Percentiles rank a stretch among this genome's conserved stretches.
Conservation (phyloP, 2,888 invertebrate species). For the Clusia tigrina region DNA sequence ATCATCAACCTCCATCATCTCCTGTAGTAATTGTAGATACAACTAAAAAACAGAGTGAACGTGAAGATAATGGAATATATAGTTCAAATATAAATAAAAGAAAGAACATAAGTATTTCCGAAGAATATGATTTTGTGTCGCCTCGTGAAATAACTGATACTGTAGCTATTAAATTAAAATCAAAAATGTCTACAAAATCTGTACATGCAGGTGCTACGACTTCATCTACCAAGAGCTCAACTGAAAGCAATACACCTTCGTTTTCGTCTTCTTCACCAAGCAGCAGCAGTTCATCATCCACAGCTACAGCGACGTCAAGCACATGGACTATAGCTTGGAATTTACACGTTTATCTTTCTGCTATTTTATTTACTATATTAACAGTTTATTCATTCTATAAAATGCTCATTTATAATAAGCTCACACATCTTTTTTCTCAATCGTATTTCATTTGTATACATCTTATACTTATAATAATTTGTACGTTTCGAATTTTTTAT, state of each 20-base stretch:
- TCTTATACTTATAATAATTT: constrained; percentile 81
- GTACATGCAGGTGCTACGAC: constrained; percentile 52
- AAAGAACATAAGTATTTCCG: too few relatives aligned
- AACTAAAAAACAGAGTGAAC: constrained; percentile 32
- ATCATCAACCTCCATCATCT: constrained; percentile 55
- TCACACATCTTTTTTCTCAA: constrained; percentile 85
- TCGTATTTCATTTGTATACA: constrained; percentile 89
- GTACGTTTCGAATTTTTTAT: constrained; percentile 83
- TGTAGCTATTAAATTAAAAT: too few relatives aligned
- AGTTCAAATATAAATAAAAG: constrained; percentile 56
- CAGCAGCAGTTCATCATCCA: constrained; percentile 19
- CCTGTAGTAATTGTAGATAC: constrained; percentile 51
- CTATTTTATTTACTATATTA: constrained; percentile 82
- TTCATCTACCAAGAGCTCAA: constrained; percentile 51
- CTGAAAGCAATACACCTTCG: constrained; percentile 32
- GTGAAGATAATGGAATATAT: constrained; percentile 31
- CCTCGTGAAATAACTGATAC: too few relatives aligned
- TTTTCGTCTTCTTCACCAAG: constrained; percentile 18
- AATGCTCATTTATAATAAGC: constrained; percentile 84
- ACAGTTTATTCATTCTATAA: constrained; percentile 87
- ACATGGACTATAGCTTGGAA: constrained; percentile 91
- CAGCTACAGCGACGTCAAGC: constrained; percentile 25
- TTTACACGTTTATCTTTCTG: constrained; percentile 87
- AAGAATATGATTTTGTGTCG: too few relatives aligned
- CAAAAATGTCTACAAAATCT: constrained; percentile 45